Evolutionary conservation across 2,888 invertebrate genomes (phyloP).

Genomic region (Campoplex capitator): DNA sequence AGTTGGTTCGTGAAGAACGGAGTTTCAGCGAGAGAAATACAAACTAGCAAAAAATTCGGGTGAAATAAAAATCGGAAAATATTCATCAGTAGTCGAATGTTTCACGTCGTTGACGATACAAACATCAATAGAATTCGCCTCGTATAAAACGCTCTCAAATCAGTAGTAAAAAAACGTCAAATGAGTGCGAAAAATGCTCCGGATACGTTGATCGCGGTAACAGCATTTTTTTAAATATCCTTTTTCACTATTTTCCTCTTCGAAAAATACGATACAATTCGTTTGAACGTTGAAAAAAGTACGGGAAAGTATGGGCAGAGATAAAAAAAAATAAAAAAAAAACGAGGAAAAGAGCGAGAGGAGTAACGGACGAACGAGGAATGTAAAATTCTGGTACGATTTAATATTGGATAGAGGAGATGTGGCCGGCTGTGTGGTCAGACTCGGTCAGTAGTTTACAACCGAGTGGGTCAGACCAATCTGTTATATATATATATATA

Average conservation of each 20-base stretch:
- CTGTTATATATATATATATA: conserved; percentile 38
- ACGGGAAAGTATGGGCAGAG: not conserved
- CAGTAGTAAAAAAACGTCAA: too few species aligned
- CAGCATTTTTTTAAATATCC: not conserved
- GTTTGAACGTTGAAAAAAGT: not conserved
- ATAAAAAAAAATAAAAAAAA: not conserved
- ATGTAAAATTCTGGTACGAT: conserved; percentile 51
- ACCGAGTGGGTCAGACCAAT: conserved; percentile 64
- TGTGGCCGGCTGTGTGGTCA: conserved; percentile 64
- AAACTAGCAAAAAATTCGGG: not conserved
- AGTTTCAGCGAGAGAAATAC: not conserved
- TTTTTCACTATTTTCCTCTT: not conserved
- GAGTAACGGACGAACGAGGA: conserved; percentile 23
- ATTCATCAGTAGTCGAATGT: not conserved
- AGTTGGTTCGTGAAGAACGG: not conserved
- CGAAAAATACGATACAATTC: not conserved
- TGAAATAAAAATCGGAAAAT: not conserved
- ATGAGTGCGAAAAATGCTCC: too few species aligned
- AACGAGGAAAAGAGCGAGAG: not conserved
- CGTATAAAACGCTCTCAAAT: not conserved
- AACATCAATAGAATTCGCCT: not conserved
- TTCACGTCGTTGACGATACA: not conserved
- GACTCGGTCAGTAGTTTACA: conserved; percentile 69
- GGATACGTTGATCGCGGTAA: not conserved
- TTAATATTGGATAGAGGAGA: conserved; percentile 59